Evolutionary conservation across 2,797 vertebrate genomes (phyloP), one percentile per base, ranked within the genome.

Genomic region (Sarcophilus harrisii): DNA sequence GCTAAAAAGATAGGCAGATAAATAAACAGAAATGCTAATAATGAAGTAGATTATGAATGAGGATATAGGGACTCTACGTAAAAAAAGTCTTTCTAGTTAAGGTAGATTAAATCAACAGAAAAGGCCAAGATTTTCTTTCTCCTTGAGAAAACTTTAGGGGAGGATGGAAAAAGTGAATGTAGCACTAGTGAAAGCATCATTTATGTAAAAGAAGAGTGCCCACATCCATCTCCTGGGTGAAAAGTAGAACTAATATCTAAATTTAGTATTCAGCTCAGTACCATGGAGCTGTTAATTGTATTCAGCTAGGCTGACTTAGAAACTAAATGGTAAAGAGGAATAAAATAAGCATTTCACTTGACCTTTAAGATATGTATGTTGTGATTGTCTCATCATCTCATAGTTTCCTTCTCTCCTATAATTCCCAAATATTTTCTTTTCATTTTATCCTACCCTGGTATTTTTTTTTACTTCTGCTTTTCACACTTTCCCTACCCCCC

Each of bases 271-370:
- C 97, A 97, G 98, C 91, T 14, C 90, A 96, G 96, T 52, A 93
- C 91, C 2, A 91, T 62, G 92, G 96, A 92, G 92, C 96, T 97
- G 96, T 58, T 98, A 97, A 98, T 97, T 73, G 49, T 96, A 97
- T 97, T 96, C 97, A 97, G 97, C 59, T 94, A 96, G 96, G 94
- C 96, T 97, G 96, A 97, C 97, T 95, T 57, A 90, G 90, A 57
- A 90, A 90, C 55, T 54, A 81, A 95, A 96, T 95, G 97, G 91
- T 92, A 95, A 94, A 96, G 92, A 96, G 96, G 92, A 97, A 97
- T 96, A 97, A 97, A 98, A 97, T 96, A 97, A 98, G 97, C 96
- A 97, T 97, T 97, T 97, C 96, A 87, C 97, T 97, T 98, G 96
- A 97, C 97, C 98, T 98, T 97, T 97, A 96, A 95, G 95, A 94